Evolutionary conservation across 2,888 invertebrate genomes (phyloP), one percentile per base, ranked within the genome.

Genomic region (Tenthredo mesomela): DNA sequence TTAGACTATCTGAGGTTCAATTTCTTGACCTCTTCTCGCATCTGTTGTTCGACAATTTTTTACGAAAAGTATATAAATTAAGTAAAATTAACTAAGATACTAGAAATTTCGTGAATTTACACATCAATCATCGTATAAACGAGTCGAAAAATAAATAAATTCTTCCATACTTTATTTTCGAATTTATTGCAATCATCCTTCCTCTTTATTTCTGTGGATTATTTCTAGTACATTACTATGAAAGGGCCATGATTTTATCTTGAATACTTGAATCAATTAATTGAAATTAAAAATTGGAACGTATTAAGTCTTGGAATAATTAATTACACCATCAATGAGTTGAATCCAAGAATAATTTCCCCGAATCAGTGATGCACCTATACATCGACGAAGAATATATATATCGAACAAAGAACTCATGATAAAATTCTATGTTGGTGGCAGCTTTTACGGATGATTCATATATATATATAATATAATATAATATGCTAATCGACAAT

Each of bases 11-110:
- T 71, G 10, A 9, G 37, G 10, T 21, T 21, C 21, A 71, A 54
- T 77, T 70, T 70, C n/a, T 70, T 71, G 71, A 71, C 71, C 40
- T 71, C n/a, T 37, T 40, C 33, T 70, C 61, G 3, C 54, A 70
- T 12, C n/a, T 33, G n/a, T 71, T 71, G 12, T 71, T 40, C 33
- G 71, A 71, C 40, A 33, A 37, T 15, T 71, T 18, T 37, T 71
- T 0, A 40, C 40, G 18, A 71, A 37, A 37, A 3, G 6, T 40
- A 18, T 40, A n/a, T 6, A 10, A n/a, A 71, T n/a, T 18, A 33
- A 10, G 71, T 40, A 0, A 71, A 71, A 9, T 40, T 37, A 21
- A 40, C 7, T 40, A 18, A 33, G 33, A 73, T 25, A 43, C 40
- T 21, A 73, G 7, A 40, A 10, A 9, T n/a, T 4, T 73, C 43